Evolutionary conservation across 2,113 vertebrate species (phyloP).

Genomic region (Xiphophorus maculatus): DNA sequence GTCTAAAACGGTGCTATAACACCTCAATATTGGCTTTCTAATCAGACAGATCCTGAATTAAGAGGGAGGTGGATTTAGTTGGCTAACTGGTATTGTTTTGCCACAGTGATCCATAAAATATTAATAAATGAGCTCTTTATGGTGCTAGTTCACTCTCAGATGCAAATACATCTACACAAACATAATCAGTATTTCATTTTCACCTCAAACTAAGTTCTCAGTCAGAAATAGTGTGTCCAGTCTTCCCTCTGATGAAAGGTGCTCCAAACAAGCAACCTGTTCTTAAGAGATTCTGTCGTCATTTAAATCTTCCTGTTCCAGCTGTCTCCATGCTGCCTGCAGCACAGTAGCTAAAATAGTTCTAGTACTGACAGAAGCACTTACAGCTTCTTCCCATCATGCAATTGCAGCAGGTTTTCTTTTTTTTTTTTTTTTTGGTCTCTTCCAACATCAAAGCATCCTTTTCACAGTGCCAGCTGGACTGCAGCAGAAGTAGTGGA

Average conservation of each 20-base stretch:
- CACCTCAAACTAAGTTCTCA: conserved; percentile 1
- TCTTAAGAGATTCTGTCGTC: neutral
- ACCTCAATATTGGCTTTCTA: neutral
- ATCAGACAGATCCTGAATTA: neutral
- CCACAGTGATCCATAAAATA: neutral
- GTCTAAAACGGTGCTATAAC: neutral
- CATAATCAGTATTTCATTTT: conserved; percentile 11
- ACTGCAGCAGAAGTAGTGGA: conserved; percentile 38
- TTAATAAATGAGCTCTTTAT: neutral
- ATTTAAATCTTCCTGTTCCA: conserved; percentile 43
- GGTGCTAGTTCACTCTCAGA: neutral
- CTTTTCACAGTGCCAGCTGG: conserved; percentile 62
- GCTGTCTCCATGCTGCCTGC: conserved; percentile 45
- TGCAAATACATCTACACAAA: neutral
- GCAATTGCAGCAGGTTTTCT: conserved; percentile 47
- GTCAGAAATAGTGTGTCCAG: conserved; percentile 2
- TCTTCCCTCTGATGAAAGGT: conserved; percentile 6
- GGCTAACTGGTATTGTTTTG: neutral
- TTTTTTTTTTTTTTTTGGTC: conserved; percentile 34
- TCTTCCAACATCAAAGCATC: conserved; percentile 63
- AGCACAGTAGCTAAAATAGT: conserved; percentile 46
- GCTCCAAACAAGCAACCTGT: conserved; percentile 11
- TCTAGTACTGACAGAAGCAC: conserved; percentile 46
- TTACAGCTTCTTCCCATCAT: conserved; percentile 51
- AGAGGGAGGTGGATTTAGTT: neutral